These are phyloP conservation scores for Drosophila tristis DNA, from an alignment of 1,140 invertebrate species.

Conservation along the genomic window DNA sequence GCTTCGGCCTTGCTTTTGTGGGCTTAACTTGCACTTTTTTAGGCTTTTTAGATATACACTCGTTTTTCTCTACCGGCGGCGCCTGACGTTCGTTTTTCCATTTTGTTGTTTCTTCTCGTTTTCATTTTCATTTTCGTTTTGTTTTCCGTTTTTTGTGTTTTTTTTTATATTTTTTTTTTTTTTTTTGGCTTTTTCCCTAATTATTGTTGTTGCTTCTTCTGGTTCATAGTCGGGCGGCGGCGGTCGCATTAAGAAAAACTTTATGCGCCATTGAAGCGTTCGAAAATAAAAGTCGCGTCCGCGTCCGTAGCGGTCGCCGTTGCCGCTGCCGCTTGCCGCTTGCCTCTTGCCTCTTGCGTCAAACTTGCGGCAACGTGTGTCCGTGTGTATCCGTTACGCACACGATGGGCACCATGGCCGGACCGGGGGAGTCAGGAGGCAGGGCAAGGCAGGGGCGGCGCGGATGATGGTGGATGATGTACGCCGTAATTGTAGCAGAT, in stretches of 20 bases:
- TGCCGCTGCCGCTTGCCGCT: neutral
- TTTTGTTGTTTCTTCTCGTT: constrained; percentile 13
- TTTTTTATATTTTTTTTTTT: neutral
- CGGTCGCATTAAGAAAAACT: constrained; percentile 79
- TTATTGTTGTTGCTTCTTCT: constrained; percentile 72
- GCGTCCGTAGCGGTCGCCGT: constrained; percentile 12
- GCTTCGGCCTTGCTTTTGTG: too few relatives aligned
- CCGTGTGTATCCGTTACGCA: constrained; percentile 52
- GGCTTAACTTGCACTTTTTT: too few relatives aligned
- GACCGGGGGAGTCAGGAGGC: neutral
- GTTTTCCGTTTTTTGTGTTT: constrained; percentile 12
- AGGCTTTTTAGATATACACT: constrained; percentile 38
- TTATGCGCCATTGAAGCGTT: constrained; percentile 82
- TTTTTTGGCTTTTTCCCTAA: constrained; percentile 62
- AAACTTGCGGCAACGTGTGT: constrained; percentile 55
- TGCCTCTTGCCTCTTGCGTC: constrained; percentile 55
- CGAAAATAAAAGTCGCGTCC: constrained; percentile 79
- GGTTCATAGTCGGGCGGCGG: constrained; percentile 78
- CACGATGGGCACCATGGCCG: neutral
- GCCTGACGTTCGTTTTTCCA: constrained; percentile 19
- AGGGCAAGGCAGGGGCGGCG: neutral
- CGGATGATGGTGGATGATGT: constrained; percentile 14
- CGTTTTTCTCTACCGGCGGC: constrained; percentile 6
- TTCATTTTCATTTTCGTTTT: constrained; percentile 22
- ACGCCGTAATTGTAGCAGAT: constrained; percentile 67